Evolutionary conservation across 35 echinoderm and acorn worm species (phyloP).

Genomic region (Apostichopus californicus): DNA sequence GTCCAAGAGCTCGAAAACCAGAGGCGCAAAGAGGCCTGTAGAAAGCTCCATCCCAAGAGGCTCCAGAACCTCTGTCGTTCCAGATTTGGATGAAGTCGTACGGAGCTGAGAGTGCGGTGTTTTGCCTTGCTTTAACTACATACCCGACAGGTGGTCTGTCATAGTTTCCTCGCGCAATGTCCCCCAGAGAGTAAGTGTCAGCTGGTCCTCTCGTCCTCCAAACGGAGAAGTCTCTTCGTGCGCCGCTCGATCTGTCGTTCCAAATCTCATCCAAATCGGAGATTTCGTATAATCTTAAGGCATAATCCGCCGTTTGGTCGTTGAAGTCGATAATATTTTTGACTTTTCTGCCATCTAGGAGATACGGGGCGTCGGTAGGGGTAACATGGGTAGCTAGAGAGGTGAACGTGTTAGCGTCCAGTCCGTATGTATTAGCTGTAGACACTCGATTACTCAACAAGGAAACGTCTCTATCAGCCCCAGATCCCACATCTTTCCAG

Average conservation of each 20-base stretch:
- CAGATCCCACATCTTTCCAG: background rate
- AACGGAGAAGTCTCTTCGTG: background rate
- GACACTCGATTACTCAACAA: background rate
- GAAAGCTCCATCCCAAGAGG: background rate
- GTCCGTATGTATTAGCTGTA: background rate
- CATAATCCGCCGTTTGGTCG: background rate
- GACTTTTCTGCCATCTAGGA: background rate
- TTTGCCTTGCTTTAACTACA: background rate
- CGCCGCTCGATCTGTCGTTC: background rate
- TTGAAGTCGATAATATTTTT: background rate
- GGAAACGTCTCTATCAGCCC: background rate
- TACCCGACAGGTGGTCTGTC: background rate
- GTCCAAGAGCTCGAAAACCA: background rate
- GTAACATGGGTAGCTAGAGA: background rate
- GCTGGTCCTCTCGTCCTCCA: background rate
- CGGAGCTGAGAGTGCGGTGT: background rate
- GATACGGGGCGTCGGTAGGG: background rate
- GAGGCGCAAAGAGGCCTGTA: background rate
- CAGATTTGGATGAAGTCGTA: slow-evolving; percentile 26
- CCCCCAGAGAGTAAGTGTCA: background rate
- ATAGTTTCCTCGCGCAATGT: background rate
- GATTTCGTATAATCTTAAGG: background rate
- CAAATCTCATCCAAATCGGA: background rate
- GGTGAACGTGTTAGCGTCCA: slow-evolving; percentile 14
- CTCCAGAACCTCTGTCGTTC: slow-evolving; percentile 17